phyloP scores from a whole-genome alignment of 2,888 invertebrate genomes.

The Athripsodes cinereus region DNA sequence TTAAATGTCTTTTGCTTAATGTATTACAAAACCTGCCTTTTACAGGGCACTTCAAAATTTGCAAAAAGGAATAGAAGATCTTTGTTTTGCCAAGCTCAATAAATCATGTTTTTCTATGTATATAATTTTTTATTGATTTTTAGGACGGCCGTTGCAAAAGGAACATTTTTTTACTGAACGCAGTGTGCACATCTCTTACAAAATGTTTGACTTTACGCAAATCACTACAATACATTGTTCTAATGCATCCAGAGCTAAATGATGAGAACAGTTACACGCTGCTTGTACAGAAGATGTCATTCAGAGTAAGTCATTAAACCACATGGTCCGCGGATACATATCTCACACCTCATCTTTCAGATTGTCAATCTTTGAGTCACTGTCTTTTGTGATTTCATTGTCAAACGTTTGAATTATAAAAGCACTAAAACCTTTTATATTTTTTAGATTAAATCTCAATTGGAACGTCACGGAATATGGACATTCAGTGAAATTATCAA shows the following conservation, averaged over 20 bases:
- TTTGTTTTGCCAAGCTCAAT: too few relatives aligned
- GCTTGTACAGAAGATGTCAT: neutral
- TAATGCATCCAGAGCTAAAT: neutral
- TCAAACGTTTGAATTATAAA: too few relatives aligned
- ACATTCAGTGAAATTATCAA: neutral
- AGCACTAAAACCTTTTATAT: too few relatives aligned
- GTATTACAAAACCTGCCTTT: too few relatives aligned
- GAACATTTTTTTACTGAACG: conserved; percentile 56
- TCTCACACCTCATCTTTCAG: too few relatives aligned
- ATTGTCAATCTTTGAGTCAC: too few relatives aligned
- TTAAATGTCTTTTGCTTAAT: too few relatives aligned
- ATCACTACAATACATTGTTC: conserved; percentile 5
- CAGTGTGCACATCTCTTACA: conserved; percentile 72
- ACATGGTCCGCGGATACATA: too few relatives aligned
- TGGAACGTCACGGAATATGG: neutral
- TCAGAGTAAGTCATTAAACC: neutral
- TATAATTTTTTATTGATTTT: neutral
- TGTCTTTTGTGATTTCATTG: too few relatives aligned
- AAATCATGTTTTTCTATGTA: neutral
- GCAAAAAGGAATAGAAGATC: too few relatives aligned
- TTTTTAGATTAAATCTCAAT: too few relatives aligned
- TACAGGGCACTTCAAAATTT: too few relatives aligned
- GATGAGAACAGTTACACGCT: neutral
- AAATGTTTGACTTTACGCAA: conserved; percentile 2
- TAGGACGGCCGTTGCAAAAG: conserved; percentile 31